These are phyloP conservation scores for Agriotes lineatus DNA, from an alignment of 2,888 invertebrate genomes.

Conservation along the genomic window DNA sequence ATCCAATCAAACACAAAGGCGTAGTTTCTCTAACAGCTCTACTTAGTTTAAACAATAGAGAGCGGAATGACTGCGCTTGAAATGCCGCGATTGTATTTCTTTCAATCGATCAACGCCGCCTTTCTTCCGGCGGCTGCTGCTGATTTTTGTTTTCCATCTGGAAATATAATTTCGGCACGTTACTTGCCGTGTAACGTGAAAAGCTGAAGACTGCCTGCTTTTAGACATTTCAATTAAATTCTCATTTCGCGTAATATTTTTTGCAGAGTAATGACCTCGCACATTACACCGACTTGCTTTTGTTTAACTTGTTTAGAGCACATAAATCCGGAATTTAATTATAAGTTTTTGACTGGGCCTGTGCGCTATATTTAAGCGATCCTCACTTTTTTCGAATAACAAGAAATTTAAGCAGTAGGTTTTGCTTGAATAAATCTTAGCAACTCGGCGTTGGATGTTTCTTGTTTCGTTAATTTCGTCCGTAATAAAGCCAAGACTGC, in stretches of 20 bases:
- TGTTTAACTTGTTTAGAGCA: background rate
- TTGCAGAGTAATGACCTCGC: background rate
- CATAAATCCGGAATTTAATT: background rate
- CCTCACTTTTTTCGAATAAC: background rate
- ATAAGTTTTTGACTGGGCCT: background rate
- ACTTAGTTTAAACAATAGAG: constrained; percentile 33
- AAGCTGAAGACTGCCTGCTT: no score
- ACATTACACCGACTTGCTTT: background rate
- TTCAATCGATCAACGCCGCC: constrained; percentile 12
- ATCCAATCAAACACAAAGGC: constrained; percentile 49
- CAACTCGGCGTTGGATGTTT: no score
- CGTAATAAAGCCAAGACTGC: no score
- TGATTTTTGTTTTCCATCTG: no score
- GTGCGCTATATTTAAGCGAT: background rate
- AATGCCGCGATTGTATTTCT: constrained; percentile 22
- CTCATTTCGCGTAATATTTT: background rate
- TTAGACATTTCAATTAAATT: background rate
- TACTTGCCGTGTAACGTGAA: no score
- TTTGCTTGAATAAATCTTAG: no score
- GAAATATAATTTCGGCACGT: no score
- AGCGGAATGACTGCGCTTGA: constrained; percentile 10
- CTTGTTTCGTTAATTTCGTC: no score
- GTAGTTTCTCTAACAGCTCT: constrained; percentile 31
- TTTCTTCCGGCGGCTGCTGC: background rate
- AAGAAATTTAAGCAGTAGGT: background rate